phyloP scores from a whole-genome alignment of 2,888 invertebrate genomes.

The Calliphora vomitoria region DNA sequence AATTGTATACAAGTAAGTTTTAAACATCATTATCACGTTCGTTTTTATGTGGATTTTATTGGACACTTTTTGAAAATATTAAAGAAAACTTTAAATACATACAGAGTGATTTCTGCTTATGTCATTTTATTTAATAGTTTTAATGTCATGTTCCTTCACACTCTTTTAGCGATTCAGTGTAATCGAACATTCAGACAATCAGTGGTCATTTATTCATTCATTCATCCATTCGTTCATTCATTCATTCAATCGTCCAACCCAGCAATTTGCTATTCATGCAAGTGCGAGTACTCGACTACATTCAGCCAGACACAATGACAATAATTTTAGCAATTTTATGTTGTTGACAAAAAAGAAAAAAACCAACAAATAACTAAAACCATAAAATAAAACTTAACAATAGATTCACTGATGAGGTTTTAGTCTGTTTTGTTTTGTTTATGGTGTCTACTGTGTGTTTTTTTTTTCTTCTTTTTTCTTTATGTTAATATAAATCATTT shows the following conservation, averaged over 20 bases:
- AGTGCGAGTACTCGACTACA: background rate
- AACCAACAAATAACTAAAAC: background rate
- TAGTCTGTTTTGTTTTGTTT: conserved; percentile 2
- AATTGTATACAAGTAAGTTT: background rate
- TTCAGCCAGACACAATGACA: conserved; percentile 49
- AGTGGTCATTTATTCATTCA: conserved; percentile 18
- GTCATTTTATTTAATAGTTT: conserved; percentile 81
- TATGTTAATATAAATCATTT: conserved; percentile 57
- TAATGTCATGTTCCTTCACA: conserved; percentile 48
- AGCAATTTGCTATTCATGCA: conserved; percentile 30
- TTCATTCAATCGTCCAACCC: background rate
- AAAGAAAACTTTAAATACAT: conserved; percentile 7
- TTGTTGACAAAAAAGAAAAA: conserved; percentile 25
- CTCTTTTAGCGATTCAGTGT: conserved; percentile 4
- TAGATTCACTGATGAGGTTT: conserved; percentile 53
- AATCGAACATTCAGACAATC: conserved; percentile 23
- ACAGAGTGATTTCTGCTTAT: conserved; percentile 78
- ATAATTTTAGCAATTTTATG: conserved; percentile 61
- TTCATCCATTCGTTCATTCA: no score
- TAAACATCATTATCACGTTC: conserved; percentile 20
- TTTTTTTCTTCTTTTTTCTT: conserved; percentile 14
- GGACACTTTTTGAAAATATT: conserved; percentile 13
- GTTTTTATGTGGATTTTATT: background rate
- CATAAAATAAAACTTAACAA: conserved; percentile 30
- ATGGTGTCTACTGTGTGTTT: conserved; percentile 3